Evolutionary conservation across 1,140 invertebrate genomes (phyloP).

Genomic region (Solenopsis invicta): DNA sequence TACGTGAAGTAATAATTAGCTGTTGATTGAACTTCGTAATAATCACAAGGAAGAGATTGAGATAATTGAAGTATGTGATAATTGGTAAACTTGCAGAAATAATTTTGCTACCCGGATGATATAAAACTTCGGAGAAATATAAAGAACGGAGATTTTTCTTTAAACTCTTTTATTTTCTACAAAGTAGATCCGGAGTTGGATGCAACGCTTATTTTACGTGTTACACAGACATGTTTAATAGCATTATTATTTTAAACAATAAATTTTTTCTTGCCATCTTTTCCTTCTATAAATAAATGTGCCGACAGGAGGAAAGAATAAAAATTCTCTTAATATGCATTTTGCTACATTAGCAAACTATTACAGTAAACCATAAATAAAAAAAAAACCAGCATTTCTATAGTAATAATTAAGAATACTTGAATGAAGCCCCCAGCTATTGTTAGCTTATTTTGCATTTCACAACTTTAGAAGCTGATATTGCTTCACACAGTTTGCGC

Average conservation of each 20-base stretch:
- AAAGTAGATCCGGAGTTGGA: background rate
- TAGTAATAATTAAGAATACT: conserved; percentile 9
- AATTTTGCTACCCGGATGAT: background rate
- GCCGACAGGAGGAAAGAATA: background rate
- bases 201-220: background rate
- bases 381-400: background rate
- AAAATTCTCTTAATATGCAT: background rate
- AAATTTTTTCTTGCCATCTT: background rate
- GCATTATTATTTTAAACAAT: background rate
- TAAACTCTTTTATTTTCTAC: background rate
- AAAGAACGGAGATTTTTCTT: background rate
- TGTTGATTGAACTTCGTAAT: conserved; percentile 33
- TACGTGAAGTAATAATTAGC: conserved; percentile 27
- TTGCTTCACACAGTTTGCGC: conserved; percentile 35
- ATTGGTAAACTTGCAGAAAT: background rate
- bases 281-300: background rate
- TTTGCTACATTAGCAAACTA: background rate
- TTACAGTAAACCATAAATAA: background rate
- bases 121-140: background rate
- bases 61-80: conserved; percentile 48
- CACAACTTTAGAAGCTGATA: conserved; percentile 21
- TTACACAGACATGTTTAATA: background rate
- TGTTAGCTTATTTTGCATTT: conserved; percentile 31
- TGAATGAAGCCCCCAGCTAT: conserved; percentile 28
- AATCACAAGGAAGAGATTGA: conserved; percentile 40